Evolutionary conservation across 2,797 vertebrate genomes (phyloP).

Genomic region (Phalanger gymnotis): DNA sequence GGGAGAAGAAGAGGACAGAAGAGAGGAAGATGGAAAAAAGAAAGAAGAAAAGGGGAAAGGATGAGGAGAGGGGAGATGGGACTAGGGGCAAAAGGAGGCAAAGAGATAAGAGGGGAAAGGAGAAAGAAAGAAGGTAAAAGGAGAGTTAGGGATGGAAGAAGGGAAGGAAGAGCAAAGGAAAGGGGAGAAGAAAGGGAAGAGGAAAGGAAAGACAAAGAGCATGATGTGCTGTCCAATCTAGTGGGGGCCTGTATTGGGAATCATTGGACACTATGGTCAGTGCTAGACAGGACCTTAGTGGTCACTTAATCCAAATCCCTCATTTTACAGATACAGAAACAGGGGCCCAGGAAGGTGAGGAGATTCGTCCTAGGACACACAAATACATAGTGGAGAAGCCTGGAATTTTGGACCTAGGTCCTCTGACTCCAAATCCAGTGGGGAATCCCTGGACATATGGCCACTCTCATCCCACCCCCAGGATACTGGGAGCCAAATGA

Average conservation of each 20-base stretch:
- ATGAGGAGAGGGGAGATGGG: background rate
- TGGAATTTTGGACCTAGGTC: background rate
- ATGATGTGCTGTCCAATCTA: background rate
- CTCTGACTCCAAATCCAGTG: background rate
- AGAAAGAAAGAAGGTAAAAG: background rate
- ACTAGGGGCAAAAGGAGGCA: background rate
- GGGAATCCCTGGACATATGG: accelerated
- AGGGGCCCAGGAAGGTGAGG: background rate
- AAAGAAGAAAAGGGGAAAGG: background rate
- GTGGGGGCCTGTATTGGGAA: background rate
- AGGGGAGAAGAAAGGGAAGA: background rate
- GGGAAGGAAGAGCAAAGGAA: background rate
- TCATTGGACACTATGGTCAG: background rate
- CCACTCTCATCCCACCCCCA: background rate
- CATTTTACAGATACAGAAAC: background rate
- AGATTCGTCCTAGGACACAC: background rate
- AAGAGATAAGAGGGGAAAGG: background rate
- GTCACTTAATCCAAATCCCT: background rate
- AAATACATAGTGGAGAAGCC: background rate
- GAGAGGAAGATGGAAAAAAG: background rate
- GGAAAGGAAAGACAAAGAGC: background rate
- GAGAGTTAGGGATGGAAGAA: background rate
- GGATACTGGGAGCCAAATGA: background rate
- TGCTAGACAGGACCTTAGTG: background rate
- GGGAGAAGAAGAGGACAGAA: background rate